Base-by-base conservation (phyloP, 2,113 vertebrate species). In the Alectura lathami region DNA sequence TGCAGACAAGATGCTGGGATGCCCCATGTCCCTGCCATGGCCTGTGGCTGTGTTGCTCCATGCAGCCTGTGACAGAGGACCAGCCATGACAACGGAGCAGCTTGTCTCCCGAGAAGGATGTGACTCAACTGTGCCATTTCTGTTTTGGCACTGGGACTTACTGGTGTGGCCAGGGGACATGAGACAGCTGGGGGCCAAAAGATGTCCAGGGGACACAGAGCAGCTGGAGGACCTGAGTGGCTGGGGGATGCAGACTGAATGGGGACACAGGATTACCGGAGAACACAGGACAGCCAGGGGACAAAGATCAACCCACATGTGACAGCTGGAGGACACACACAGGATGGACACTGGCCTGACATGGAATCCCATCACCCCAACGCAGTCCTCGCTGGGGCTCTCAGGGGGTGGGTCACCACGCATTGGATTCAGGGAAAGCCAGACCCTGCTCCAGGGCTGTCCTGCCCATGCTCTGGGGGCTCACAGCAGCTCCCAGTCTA, bases 1-100 rank as follows among this genome's bases (percentile, higher is more conserved):
- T 0, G 2, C 0, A 1, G 23, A 8, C 1, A 6, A 53, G 26
- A 17, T 1, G 2, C 26, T 43, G 45, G 40, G 0, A 16, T 42
- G 50, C 11, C 6, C 51, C 1, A 0, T 21, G 59, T 17, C 45
- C 23, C 51, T 1, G 0, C 40, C 9, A 1, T 1, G 13, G 32
- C 27, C 29, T 3, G 5, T 14, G 24, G 29, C 42, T 1, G 0
- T 18, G 45, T 45, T 64, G 67, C n/a, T 32, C 26, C 36, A 4
- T 0, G 0, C 27, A 43, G 73, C 1, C 13, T 6, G 40, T 14
- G 40, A 14, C 13, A 1, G 16, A 36, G 50, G 22, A 17, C 22
- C 34, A 29, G 68, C 17, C 5, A 42, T 43, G 72, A 47, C 0
- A 0, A 24, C 11, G 30, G 7, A 50, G 16, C 54, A 86, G 59